Base-by-base conservation (phyloP, 2,888 invertebrate genomes). In the Phrixothrix hirtus region DNA sequence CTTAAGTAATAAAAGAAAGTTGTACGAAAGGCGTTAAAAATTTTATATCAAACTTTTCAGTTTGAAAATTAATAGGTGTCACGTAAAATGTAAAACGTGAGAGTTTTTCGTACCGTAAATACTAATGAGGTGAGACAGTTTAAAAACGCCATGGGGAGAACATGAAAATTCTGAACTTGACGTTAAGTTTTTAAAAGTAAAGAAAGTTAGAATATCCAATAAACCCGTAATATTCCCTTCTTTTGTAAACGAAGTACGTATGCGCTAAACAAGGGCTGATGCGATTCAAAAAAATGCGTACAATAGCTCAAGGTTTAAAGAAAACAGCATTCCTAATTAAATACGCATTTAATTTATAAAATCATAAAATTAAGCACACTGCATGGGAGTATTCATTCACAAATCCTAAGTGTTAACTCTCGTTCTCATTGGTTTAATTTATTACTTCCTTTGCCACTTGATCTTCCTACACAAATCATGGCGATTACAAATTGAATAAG, bases 321-420 rank as follows among this genome's bases (percentile, higher is more conserved):
- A 27, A n/a, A 41, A 17, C 17, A 31, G 17, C 29, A 15, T 41
- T 41, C 41, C 41, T 50, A 37, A 43, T 50, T 49, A 49, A 42
- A 42, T 36, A 50, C 50, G 50, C 50, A 43, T 37, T 50, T 41
- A 30, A 16, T 37, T 50, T 50, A 41, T 43, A 43, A 43, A 45
- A 45, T 46, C 43, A 45, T 51, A 51, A 45, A 51, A 39, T 44
- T 51, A 46, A 51, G 39, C 34, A 30, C 44, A 51, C 17, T 51
- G 51, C 45, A 46, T 46, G 51, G 51, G 45, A 51, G 45, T 35
- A 52, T 35, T 52, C 52, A 36, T 50, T 52, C 52, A 52, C 45
- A 52, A 52, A 52, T 52, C 52, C 46, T 41, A 41, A 45, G 51
- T 51, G 51, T 51, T 51, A 51, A 51, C 51, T 51, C 51, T 51